Evolutionary conservation across 2,113 vertebrate genomes (phyloP), one percentile per base, ranked within the genome.

Genomic region (Macrotis lagotis): DNA sequence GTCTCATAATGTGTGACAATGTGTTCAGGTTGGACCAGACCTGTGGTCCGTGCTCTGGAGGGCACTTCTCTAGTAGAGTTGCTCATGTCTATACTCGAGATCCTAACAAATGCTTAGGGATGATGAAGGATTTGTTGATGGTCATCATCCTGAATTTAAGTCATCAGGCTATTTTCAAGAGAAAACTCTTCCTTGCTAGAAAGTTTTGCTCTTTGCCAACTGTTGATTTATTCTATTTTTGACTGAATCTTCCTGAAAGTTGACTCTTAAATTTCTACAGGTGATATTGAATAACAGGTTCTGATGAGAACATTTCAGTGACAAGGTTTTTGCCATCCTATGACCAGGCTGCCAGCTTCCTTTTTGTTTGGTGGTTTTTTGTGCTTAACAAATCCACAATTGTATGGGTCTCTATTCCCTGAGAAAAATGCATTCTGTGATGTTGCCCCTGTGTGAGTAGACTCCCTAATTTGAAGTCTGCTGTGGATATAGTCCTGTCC

Each of bases 401-500:
- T 91, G 48, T 11, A 52, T 88, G 24, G 48, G 16, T 26, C n/a
- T 48, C 66, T 83, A 44, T 83, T 83, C 55, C 93, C 55, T 16
- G 88, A 3, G 88, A 90, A 91, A 92, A 0, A 47, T 28, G 0
- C 2, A 0, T 31, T 37, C 51, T 31, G 26, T 47, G 90, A 3
- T 6, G 0, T 50, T 88, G 31, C 12, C 26, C 2, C 47, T 7
- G 0, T 0, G 11, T 44, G 59, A 50, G 0, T 31, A 90, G n/a
- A 9, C 89, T 91, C 4, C 50, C 2, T 0, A 9, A 28, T 53
- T 74, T 94, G 22, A 44, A 44, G 66, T 83, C 50, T 0, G 24
- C 66, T 26, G 66, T 0, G 28, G 51, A 0, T 22, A 2, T 4
- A 0, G 25, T n/a, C 52, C 0, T 50, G 0, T 49, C 52, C 92